Conservation (phyloP, 2,113 vertebrate genomes). For the Astatoreochromis straeleni region DNA sequence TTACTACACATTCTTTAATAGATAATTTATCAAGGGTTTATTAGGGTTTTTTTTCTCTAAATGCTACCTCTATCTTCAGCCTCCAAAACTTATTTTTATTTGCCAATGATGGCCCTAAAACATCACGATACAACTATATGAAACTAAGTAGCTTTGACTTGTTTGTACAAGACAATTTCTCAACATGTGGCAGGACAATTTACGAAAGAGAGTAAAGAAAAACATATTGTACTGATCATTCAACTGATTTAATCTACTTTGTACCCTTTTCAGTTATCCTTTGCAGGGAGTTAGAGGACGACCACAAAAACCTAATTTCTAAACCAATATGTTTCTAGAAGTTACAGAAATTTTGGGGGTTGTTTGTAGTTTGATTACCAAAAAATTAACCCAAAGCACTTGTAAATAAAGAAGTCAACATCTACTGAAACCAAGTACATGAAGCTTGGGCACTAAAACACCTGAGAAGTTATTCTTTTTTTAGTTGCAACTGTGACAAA, state of each 20-base stretch:
- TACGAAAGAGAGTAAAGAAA: neutral
- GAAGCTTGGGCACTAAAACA: neutral
- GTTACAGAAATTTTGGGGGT: neutral
- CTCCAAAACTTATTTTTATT: neutral
- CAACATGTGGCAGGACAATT: neutral
- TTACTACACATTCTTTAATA: neutral
- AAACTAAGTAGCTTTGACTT: neutral
- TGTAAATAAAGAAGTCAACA: neutral
- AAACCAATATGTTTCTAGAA: neutral
- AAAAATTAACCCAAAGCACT: neutral
- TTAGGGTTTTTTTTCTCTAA: rapidly evolving
- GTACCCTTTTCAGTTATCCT: neutral
- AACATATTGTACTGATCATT: neutral
- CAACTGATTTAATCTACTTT: neutral
- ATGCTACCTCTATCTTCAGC: neutral
- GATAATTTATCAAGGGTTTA: neutral
- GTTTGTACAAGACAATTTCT: neutral
- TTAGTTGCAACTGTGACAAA: neutral
- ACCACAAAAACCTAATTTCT: neutral
- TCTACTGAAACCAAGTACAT: neutral
- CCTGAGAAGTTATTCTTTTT: neutral
- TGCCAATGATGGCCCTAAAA: neutral
- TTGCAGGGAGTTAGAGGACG: neutral
- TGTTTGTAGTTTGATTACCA: neutral
- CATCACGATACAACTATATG: neutral